Percentiles rank a stretch among this genome's conserved stretches.
These are phyloP conservation scores for Carassius carassius DNA, from an alignment of 2,113 vertebrate species.

Conservation along the genomic window DNA sequence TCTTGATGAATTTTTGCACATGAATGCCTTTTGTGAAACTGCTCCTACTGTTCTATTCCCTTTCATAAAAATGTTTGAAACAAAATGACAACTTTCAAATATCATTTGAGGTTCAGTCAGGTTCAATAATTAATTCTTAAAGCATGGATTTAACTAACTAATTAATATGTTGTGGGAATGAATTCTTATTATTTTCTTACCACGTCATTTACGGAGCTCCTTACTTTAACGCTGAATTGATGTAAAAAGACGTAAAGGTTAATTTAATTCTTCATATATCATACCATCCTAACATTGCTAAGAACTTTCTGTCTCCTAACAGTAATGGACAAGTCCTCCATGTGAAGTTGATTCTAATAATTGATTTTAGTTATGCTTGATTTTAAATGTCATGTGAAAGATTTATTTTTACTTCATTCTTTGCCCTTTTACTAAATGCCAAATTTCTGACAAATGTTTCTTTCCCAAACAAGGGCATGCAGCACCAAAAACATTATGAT, in stretches of 20 bases:
- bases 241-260: neutral
- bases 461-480: constrained; percentile 8
- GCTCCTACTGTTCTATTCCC: neutral
- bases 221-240: too few species aligned
- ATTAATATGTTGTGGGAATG: too few species aligned
- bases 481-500: neutral
- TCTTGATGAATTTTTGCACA: neutral
- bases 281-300: neutral
- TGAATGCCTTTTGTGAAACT: neutral
- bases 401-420: constrained; percentile 5
- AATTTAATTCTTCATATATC: neutral
- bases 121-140: neutral
- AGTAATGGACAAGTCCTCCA: too few species aligned
- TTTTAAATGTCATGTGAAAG: neutral
- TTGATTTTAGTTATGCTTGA: neutral
- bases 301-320: too few species aligned
- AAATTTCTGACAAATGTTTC: neutral
- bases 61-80: too few species aligned
- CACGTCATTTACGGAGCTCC: too few species aligned
- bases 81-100: neutral
- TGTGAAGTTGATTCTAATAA: neutral
- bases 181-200: too few species aligned
- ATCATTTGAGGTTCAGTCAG: neutral
- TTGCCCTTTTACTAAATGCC: neutral
- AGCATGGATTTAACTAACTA: too few species aligned